Conservation (phyloP, 2,113 vertebrate genomes). For the Theropithecus gelada region DNA sequence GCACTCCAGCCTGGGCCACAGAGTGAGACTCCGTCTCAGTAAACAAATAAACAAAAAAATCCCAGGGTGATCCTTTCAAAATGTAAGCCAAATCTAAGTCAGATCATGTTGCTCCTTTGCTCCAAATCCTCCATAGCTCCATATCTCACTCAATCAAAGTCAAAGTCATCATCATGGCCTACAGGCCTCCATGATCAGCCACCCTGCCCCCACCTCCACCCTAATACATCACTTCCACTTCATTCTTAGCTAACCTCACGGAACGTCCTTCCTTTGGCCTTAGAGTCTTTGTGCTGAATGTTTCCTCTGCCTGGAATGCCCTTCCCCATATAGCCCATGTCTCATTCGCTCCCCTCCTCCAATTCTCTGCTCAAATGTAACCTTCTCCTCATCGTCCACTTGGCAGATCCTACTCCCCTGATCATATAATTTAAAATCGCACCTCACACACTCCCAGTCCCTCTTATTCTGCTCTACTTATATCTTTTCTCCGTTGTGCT, state of each 20-base stretch:
- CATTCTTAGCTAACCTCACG: background rate
- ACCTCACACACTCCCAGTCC: background rate
- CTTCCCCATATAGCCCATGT: background rate
- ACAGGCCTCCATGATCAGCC: background rate
- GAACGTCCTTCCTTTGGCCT: background rate
- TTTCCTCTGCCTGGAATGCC: background rate
- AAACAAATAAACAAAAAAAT: no score
- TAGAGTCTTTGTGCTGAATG: background rate
- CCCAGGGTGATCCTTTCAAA: background rate
- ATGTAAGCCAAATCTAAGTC: conserved; percentile 8
- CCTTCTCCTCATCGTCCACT: background rate
- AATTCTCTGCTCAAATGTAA: background rate
- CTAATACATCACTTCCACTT: background rate
- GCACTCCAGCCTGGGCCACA: no score
- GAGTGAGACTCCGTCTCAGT: no score
- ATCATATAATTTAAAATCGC: background rate
- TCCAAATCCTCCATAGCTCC: background rate
- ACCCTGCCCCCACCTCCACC: background rate
- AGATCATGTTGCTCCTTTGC: background rate
- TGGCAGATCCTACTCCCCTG: background rate
- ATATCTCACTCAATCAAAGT: background rate
- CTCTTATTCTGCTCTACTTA: background rate
- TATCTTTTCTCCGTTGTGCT: background rate
- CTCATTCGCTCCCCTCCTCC: background rate
- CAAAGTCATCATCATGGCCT: background rate